Conservation (phyloP, 35 echinoderm and acorn worm genomes). For the Heliocidaris tuberculata region DNA sequence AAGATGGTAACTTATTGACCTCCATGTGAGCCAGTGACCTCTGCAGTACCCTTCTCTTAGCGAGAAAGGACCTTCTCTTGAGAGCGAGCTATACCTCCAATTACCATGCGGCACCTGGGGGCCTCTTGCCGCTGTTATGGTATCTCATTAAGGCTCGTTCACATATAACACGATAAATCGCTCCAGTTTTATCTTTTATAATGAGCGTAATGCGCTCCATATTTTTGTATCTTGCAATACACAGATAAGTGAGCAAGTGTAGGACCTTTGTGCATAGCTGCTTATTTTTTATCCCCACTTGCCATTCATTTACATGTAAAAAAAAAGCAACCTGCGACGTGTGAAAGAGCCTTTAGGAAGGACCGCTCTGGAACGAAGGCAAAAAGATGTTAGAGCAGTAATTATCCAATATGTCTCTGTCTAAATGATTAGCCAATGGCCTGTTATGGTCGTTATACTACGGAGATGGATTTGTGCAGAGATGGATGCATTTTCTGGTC, state of each 20-base stretch:
- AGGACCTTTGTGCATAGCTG: no score
- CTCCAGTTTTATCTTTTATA: no score
- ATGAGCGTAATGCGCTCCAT: no score
- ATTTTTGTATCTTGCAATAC: no score
- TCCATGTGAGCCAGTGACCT: not conserved
- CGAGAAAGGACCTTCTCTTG: not conserved
- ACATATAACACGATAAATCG: no score
- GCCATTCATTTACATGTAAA: no score
- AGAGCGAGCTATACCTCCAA: not conserved
- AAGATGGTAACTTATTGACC: slow-evolving; percentile 27
- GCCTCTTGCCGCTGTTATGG: not conserved
- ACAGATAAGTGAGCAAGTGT: no score
- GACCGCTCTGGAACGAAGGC: not conserved
- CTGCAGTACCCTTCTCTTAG: not conserved
- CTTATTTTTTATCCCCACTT: no score
- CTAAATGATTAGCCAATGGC: not conserved
- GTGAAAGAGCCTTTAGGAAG: not conserved
- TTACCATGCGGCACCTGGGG: not conserved
- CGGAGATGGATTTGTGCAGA: not conserved
- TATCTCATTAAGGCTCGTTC: not conserved
- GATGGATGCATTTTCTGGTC: not conserved
- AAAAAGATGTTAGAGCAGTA: not conserved
- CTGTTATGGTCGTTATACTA: not conserved
- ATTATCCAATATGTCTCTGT: not conserved
- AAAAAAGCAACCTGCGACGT: no score